Percentiles rank a stretch among this genome's conserved stretches.
phyloP scores from a whole-genome alignment of 2,888 invertebrate species.

The Athripsodes cinereus region DNA sequence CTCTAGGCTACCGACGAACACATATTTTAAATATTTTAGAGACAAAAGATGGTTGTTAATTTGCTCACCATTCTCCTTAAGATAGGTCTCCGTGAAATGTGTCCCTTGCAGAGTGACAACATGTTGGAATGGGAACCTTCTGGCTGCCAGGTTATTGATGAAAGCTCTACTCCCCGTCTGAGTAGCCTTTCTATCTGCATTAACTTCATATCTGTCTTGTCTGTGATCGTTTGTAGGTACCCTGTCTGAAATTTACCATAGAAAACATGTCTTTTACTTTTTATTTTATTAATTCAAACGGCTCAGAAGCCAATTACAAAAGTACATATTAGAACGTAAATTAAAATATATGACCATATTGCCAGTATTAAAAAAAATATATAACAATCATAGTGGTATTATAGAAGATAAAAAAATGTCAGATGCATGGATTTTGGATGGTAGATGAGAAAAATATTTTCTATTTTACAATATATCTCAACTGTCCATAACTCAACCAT shows the following conservation, averaged over 20 bases:
- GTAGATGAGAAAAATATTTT: too few relatives aligned
- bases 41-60: too few relatives aligned
- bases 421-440: too few relatives aligned
- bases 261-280: constrained; percentile 3
- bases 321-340: background rate
- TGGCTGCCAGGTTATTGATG: constrained; percentile 42
- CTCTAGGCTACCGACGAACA: too few relatives aligned
- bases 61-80: constrained; percentile 45
- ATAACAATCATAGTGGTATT: background rate
- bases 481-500: too few relatives aligned
- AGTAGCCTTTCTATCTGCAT: constrained; percentile 41
- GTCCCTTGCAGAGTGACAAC: constrained; percentile 37
- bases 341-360: background rate
- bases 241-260: constrained; percentile 38
- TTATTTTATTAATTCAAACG: too few relatives aligned
- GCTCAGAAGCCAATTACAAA: too few relatives aligned
- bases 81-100: constrained; percentile 45
- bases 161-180: constrained; percentile 48
- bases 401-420: too few relatives aligned
- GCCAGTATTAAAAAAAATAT: background rate
- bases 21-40: too few relatives aligned
- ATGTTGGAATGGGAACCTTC: constrained; percentile 32
- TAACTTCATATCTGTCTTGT: constrained; percentile 47
- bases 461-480: too few relatives aligned
- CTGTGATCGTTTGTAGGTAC: constrained; percentile 48